Evolutionary conservation across 2,888 invertebrate genomes (phyloP).

Genomic region (Busseola fusca): DNA sequence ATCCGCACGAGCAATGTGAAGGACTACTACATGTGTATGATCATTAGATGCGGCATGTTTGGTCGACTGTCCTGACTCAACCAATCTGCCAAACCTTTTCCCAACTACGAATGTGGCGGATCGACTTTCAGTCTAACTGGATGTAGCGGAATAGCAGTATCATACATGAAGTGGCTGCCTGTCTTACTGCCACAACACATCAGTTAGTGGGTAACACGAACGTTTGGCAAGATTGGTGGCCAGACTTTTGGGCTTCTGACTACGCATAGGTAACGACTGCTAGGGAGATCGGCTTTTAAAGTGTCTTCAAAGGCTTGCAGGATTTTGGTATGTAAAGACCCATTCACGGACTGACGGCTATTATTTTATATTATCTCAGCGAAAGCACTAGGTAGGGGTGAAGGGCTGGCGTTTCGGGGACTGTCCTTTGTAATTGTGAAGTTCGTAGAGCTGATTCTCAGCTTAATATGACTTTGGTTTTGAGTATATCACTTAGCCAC

Average conservation of each 20-base stretch:
- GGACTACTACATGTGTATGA: neutral
- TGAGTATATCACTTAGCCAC: too few species aligned
- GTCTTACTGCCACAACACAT: neutral
- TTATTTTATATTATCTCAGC: too few species aligned
- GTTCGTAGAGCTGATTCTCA: too few species aligned
- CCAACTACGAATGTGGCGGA: neutral
- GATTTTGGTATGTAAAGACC: neutral
- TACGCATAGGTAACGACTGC: neutral
- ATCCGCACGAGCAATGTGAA: neutral
- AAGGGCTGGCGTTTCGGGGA: too few species aligned
- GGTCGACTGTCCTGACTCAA: neutral
- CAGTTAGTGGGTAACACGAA: neutral
- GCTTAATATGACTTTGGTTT: too few species aligned
- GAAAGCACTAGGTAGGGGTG: too few species aligned
- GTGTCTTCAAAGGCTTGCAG: neutral
- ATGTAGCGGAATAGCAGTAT: neutral
- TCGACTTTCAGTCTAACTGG: neutral
- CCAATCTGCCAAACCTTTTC: neutral
- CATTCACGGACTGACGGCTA: too few species aligned
- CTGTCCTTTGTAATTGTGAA: too few species aligned
- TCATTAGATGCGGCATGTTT: conserved; percentile 5
- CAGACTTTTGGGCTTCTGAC: neutral
- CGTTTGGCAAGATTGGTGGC: neutral
- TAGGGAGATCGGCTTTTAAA: neutral
- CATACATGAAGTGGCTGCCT: neutral